A percentile compares a stretch with the other conserved stretches of the same genome.
These are phyloP conservation scores for Plusia festucae DNA, from an alignment of 2,888 invertebrate species.

Conservation along the genomic window DNA sequence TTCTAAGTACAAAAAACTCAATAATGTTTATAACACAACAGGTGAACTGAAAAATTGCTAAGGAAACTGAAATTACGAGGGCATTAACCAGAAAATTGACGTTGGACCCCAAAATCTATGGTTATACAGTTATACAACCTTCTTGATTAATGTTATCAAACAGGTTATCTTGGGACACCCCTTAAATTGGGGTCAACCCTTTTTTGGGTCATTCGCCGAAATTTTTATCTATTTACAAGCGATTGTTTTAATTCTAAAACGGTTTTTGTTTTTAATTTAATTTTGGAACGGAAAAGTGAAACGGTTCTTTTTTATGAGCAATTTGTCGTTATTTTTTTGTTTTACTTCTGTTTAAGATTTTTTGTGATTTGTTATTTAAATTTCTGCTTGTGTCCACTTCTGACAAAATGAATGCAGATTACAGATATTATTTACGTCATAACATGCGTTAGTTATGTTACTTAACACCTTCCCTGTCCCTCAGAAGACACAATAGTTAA, in stretches of 20 bases:
- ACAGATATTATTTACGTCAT: too few species aligned
- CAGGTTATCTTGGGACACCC: slow-evolving; percentile 77
- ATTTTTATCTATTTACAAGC: slow-evolving; percentile 65
- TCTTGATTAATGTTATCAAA: slow-evolving; percentile 88
- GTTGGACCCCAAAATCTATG: slow-evolving; percentile 68
- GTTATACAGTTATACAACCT: slow-evolving; percentile 72
- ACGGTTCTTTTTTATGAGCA: slow-evolving; percentile 10
- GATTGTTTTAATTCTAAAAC: slow-evolving; percentile 55
- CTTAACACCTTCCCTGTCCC: too few species aligned
- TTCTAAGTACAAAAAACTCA: slow-evolving; percentile 42
- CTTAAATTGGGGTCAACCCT: slow-evolving; percentile 78
- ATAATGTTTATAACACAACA: slow-evolving; percentile 76
- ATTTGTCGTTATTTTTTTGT: slow-evolving; percentile 16
- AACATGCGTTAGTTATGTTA: too few species aligned
- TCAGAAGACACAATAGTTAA: too few species aligned
- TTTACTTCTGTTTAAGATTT: neutral
- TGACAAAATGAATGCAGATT: too few species aligned
- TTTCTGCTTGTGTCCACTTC: too few species aligned
- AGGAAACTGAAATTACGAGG: slow-evolving; percentile 83
- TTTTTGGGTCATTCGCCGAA: slow-evolving; percentile 58
- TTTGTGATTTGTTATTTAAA: neutral
- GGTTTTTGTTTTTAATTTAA: slow-evolving; percentile 47
- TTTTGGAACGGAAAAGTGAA: slow-evolving; percentile 24
- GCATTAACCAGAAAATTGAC: slow-evolving; percentile 86
- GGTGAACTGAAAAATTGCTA: slow-evolving; percentile 81